Evolutionary conservation across 2,797 vertebrate species (phyloP).

Genomic region (Champsocephalus gunnari): DNA sequence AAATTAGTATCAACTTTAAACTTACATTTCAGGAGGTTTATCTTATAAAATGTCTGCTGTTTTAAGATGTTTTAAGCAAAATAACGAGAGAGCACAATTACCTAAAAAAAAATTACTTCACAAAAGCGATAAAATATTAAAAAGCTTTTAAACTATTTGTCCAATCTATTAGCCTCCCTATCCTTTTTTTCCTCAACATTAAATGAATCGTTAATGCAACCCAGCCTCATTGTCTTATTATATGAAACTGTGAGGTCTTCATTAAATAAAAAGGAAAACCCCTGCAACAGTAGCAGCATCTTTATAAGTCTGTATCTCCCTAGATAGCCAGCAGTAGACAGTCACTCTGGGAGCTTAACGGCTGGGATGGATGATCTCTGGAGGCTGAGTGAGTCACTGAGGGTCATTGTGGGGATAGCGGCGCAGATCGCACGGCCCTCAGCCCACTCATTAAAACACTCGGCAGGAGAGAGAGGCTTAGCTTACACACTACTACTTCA

Average conservation of each 20-base stretch:
- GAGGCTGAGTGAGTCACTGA: constrained; percentile 74
- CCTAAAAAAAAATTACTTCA: too few species aligned
- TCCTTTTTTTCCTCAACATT: too few species aligned
- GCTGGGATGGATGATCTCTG: constrained; percentile 63
- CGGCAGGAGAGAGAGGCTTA: constrained; percentile 65
- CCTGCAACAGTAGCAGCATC: constrained; percentile 38
- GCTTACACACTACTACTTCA: constrained; percentile 68
- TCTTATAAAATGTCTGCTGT: too few species aligned
- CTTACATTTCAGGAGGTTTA: too few species aligned
- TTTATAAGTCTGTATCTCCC: constrained; percentile 38
- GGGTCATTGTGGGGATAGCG: constrained; percentile 68
- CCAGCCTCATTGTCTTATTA: constrained; percentile 15
- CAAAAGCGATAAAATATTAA: too few species aligned
- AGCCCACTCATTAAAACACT: constrained; percentile 71
- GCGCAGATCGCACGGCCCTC: constrained; percentile 58
- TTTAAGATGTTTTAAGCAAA: too few species aligned
- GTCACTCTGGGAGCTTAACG: constrained; percentile 65
- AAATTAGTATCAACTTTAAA: too few species aligned
- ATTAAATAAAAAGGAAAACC: constrained; percentile 56
- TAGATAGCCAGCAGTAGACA: constrained; percentile 57
- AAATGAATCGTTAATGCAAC: too few species aligned
- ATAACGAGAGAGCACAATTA: too few species aligned
- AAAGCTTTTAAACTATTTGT: too few species aligned
- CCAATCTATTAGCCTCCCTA: too few species aligned
- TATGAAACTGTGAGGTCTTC: constrained; percentile 35